phyloP scores from a whole-genome alignment of 2,113 vertebrate species.

The Tragelaphus imberbis region DNA sequence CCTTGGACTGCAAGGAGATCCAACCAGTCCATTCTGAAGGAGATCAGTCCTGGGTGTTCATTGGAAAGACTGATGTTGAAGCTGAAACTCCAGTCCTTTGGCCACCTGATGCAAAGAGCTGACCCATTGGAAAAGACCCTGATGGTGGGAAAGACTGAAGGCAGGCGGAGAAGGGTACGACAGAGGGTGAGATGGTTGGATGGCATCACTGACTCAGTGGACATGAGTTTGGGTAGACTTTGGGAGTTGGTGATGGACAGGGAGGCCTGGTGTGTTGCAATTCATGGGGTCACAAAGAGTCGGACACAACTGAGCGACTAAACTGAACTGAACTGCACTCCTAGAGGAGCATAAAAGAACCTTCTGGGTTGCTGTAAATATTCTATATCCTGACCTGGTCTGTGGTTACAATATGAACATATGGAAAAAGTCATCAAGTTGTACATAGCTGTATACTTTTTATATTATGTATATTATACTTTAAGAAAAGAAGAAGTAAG shows the following conservation, averaged over 20 bases:
- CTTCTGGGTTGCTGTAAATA: not conserved
- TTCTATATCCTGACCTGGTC: not conserved
- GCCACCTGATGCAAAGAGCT: not conserved
- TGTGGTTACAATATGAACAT: not conserved
- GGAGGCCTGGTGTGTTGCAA: not conserved
- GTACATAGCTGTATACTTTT: not conserved
- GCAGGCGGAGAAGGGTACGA: fast-evolving
- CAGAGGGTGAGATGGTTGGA: not conserved
- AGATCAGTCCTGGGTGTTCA: not conserved
- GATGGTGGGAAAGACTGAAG: not conserved
- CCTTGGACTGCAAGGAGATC: not conserved
- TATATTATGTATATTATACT: not conserved
- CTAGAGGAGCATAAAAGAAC: not conserved
- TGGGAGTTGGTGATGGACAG: not conserved
- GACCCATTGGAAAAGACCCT: not conserved
- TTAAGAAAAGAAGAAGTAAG: not conserved
- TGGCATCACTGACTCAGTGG: not conserved
- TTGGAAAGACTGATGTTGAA: not conserved
- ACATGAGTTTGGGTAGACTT: not conserved
- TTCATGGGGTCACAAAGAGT: not conserved
- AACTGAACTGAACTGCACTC: not conserved
- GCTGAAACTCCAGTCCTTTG: not conserved
- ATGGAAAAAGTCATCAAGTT: not conserved
- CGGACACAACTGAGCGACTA: not conserved
- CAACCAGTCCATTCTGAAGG: not conserved